Evolutionary conservation across 2,888 invertebrate genomes (phyloP), one percentile per base, ranked within the genome.

Genomic region (Dermolepida albohirtum): DNA sequence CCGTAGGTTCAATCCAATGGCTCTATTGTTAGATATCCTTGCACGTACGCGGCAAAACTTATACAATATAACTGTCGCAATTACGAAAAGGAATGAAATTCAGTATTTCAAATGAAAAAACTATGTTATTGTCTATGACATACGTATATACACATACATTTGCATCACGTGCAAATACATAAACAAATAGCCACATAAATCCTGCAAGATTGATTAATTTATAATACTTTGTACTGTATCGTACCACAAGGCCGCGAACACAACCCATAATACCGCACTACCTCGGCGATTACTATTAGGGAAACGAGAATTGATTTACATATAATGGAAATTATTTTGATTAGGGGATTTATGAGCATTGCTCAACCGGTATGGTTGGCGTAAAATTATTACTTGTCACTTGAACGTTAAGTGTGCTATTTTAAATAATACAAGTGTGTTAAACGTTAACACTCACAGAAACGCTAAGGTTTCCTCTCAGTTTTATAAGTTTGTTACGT

Each of bases 301-400:
- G 34, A 14, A 62, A 62, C 47, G 47, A 47, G 59, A 62, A 62
- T 62, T 67, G 67, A 68, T 68, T 68, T 68, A 68, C 68, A 68
- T 68, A 68, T 68, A 68, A 68, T 68, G 55, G 64, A 68, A 64
- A 68, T 68, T 68, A 68, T 64, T 68, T 64, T 68, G 64, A 68
- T 68, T 64, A 62, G 27, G 49, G 49, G 51, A 68, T 64, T 64
- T 68, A 68, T 63, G 63, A 44, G 55, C 55, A 55, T 63, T 67
- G 63, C 47, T 64, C 44, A 65, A 44, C 52, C 44, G 47, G 40
- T 27, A 50, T 66, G 49, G 66, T 66, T 66, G 66, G 66, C 66
- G 55, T 66, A 57, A 66, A 66, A 66, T 66, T 59, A 66, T 66
- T 57, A 51, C 66, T 66, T 66, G 66, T 66, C 55, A 57, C 39